phyloP scores from a whole-genome alignment of 2,113 vertebrate species.

The Semicossyphus pulcher region DNA sequence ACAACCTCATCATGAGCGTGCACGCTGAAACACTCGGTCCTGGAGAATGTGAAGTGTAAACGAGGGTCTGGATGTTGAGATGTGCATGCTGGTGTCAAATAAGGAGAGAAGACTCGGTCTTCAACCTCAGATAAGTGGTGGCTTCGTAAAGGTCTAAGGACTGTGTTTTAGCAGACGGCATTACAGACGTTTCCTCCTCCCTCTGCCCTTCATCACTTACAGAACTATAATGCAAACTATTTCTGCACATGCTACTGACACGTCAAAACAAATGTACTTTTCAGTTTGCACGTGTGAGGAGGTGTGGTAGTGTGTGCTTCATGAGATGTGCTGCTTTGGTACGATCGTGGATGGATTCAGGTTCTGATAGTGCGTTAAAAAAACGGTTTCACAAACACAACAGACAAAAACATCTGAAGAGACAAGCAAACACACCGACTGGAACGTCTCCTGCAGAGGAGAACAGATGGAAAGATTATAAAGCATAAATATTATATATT shows the following conservation, averaged over 20 bases:
- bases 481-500: slow-evolving; percentile 42
- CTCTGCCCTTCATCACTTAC: not conserved
- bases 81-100: slow-evolving; percentile 53
- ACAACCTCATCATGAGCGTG: not conserved
- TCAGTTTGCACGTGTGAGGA: slow-evolving; percentile 5
- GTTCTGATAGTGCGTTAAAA: slow-evolving; percentile 17
- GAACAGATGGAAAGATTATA: slow-evolving; percentile 8
- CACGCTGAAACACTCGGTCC: not conserved
- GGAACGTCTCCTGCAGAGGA: not conserved
- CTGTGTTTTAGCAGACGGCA: not conserved
- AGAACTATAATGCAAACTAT: not conserved
- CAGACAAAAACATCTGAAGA: slow-evolving; percentile 17
- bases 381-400: slow-evolving; percentile 29
- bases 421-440: slow-evolving; percentile 18
- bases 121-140: slow-evolving; percentile 11
- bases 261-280: not conserved
- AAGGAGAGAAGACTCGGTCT: slow-evolving; percentile 26
- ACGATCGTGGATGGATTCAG: slow-evolving; percentile 9
- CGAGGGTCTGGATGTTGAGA: not conserved
- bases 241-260: slow-evolving; percentile 39
- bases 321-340: slow-evolving; percentile 64
- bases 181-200: not conserved
- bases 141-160: slow-evolving; percentile 11
- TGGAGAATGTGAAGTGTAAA: not conserved
- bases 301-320: slow-evolving; percentile 24